phyloP scores from a whole-genome alignment of 1,140 invertebrate genomes.

The Alviniconcha marisindica region DNA sequence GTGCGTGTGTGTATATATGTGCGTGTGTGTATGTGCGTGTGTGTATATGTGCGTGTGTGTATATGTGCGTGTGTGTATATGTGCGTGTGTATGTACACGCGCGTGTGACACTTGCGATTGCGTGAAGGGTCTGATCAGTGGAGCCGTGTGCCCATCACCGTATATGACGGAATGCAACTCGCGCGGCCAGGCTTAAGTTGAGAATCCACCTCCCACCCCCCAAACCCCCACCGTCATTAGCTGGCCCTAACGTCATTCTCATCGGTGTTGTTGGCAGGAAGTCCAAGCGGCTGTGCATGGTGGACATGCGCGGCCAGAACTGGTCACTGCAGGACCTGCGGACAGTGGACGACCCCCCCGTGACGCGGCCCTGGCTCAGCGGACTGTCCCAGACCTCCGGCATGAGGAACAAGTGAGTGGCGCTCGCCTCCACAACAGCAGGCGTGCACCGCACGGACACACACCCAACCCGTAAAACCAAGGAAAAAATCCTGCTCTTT shows the following conservation, averaged over 20 bases:
- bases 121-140: no score
- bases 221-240: no score
- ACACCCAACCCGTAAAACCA: no score
- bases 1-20: background rate
- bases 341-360: conserved; percentile 49
- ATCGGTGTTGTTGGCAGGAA: conserved; percentile 57
- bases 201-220: no score
- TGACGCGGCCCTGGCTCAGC: conserved; percentile 67
- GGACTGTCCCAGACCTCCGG: conserved; percentile 75
- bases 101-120: background rate
- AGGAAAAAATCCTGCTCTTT: no score
- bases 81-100: background rate
- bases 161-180: background rate
- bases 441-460: no score
- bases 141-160: background rate
- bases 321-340: conserved; percentile 65
- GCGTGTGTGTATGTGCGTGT: background rate
- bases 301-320: conserved; percentile 75
- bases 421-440: no score
- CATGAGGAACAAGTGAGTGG: conserved; percentile 75
- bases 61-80: background rate
- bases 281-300: conserved; percentile 71
- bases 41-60: background rate
- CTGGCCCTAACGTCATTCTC: background rate
- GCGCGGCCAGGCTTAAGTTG: background rate